Evolutionary conservation across 1,140 invertebrate genomes (phyloP), one percentile per base, ranked within the genome.

Genomic region (Schlechtendalia chinensis): DNA sequence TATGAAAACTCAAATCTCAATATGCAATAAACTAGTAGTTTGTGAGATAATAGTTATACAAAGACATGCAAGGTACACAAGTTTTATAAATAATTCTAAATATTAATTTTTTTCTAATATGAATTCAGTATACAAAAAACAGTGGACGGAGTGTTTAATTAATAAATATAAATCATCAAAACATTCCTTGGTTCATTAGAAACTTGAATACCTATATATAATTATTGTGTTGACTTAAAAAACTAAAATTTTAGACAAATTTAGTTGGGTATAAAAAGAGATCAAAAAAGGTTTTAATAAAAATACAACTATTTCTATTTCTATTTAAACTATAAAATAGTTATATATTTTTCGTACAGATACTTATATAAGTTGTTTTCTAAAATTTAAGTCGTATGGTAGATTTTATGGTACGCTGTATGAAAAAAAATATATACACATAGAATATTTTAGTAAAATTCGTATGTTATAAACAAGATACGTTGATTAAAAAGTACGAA

Each of bases 51-150:
- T 72, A 27, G 24, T 53, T 29, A 54, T 54, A 14, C 54, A 45
- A 8, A 72, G 19, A 54, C 69, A 72, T 72, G 69, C 69, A 54
- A 11, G 17, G 24, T 72, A 54, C 17, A 53, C 24, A 50, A 71
- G 50, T 71, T 53, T 29, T 53, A 50, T 32, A 12, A 54, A 53
- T 19, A n/a, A 71, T 53, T 53, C 10, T 47, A 67, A 67, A 47
- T 5, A 67, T 22, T 22, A 67, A 24, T 24, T 8, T 6, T 16
- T 24, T 69, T 19, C 47, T 39, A 45, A n/a, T 39, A 22, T 69
- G n/a, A 47, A 24, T 47, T 47, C 22, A 69, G 12, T 47, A 6
- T 16, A 69, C 39, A 16, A 16, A 39, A 22, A 67, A 67, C 6
- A 16, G 39, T 47, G 8, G 1, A 67, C n/a, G n/a, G n/a, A n/a